Conservation (phyloP, 2,113 vertebrate species). For the Cepphus grylle region DNA sequence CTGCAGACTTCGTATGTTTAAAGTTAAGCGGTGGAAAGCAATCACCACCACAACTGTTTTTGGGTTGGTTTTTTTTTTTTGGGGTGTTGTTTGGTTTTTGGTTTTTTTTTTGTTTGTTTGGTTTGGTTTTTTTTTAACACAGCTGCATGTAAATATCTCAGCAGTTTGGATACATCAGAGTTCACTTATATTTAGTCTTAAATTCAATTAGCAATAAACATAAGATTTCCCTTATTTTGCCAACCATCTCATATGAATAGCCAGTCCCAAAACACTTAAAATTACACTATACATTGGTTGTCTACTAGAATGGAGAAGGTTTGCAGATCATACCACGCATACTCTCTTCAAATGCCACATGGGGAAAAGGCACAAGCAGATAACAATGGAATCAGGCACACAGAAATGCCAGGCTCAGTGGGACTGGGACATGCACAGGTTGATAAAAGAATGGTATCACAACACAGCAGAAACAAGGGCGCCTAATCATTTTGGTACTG, state of each 20-base stretch:
- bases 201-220: neutral
- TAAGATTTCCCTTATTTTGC: neutral
- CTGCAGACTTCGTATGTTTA: neutral
- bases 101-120: neutral
- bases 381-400: neutral
- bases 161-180: neutral
- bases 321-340: neutral
- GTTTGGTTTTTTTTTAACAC: neutral
- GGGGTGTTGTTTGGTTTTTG: neutral
- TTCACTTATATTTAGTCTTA: neutral
- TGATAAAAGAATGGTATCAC: neutral
- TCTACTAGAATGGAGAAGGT: neutral
- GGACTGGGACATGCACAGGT: neutral
- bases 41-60: neutral
- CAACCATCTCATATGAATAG: neutral
- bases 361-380: neutral
- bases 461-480: neutral
- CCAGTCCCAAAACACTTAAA: neutral
- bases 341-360: neutral
- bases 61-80: neutral
- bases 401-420: neutral
- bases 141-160: neutral
- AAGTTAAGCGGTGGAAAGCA: neutral
- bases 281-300: neutral
- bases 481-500: rapidly evolving